These are phyloP conservation scores for Sebastes fasciatus DNA, from an alignment of 2,113 vertebrate genomes.

Conservation along the genomic window DNA sequence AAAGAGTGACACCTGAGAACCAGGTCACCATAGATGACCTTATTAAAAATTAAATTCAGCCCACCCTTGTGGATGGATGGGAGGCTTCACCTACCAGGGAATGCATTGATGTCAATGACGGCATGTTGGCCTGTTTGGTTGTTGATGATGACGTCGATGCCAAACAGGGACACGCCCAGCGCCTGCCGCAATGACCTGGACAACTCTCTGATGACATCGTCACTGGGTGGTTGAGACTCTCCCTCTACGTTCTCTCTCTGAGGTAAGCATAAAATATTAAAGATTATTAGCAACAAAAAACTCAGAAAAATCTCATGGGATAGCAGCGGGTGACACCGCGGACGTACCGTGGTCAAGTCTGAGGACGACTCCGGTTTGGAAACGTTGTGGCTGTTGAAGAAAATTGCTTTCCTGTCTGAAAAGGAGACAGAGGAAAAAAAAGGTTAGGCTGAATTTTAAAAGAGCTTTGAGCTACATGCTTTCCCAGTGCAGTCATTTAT, in stretches of 20 bases:
- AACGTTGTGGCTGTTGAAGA: conserved; percentile 99
- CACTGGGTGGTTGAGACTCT: conserved; percentile 91
- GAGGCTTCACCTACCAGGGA: conserved; percentile 88
- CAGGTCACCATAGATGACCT: background rate
- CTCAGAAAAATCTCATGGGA: background rate
- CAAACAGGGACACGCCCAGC: conserved; percentile 94
- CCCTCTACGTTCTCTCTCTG: conserved; percentile 97
- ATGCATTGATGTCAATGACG: conserved; percentile 98
- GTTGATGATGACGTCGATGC: conserved; percentile 98
- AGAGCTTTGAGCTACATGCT: background rate
- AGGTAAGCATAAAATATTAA: background rate
- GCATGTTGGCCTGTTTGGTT: conserved; percentile 97
- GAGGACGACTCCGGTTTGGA: conserved; percentile 98
- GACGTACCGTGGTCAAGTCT: conserved; percentile 93
- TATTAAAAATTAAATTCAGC: background rate
- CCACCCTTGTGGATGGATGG: background rate
- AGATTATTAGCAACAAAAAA: background rate
- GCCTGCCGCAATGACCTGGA: conserved; percentile 91
- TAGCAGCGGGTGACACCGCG: background rate
- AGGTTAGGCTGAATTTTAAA: background rate
- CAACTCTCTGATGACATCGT: conserved; percentile 94
- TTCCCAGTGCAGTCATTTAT: background rate
- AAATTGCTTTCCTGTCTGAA: conserved; percentile 97
- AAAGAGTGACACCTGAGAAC: conserved; percentile 19
- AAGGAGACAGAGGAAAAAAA: conserved; percentile 36